Percentiles rank a stretch among this genome's conserved stretches.
These are phyloP conservation scores for Cyrtorhinus lividipennis DNA, from an alignment of 1,140 invertebrate species.

Conservation along the genomic window DNA sequence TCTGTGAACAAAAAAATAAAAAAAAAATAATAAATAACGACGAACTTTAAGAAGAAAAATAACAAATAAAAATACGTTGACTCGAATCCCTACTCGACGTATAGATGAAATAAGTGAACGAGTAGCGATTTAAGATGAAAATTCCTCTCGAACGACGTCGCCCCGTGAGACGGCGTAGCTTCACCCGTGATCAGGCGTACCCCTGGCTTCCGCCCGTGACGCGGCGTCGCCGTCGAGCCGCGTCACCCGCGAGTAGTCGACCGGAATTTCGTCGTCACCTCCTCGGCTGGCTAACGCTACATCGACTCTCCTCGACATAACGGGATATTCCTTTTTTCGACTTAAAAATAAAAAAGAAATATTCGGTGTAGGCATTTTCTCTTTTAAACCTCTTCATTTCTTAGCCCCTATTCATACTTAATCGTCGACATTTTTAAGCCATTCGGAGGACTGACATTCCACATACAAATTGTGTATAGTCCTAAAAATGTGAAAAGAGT, in stretches of 20 bases:
- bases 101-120: too few relatives aligned
- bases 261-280: constrained; percentile 15
- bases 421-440: constrained; percentile 16
- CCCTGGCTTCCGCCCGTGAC: neutral
- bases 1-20: constrained; percentile 27
- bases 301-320: constrained; percentile 8
- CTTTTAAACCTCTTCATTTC: constrained; percentile 5
- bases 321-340: neutral
- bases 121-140: neutral
- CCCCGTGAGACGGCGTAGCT: neutral
- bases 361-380: constrained; percentile 7
- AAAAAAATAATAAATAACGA: constrained; percentile 12
- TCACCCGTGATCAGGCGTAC: neutral
- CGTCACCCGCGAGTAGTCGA: neutral
- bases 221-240: neutral
- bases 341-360: neutral
- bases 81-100: too few relatives aligned
- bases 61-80: too few relatives aligned
- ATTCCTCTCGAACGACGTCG: neutral
- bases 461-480: constrained; percentile 21
- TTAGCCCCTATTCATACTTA: too few relatives aligned
- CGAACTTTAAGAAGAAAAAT: too few relatives aligned
- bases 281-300: constrained; percentile 18
- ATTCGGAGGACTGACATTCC: constrained; percentile 23
- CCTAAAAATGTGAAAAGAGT: constrained; percentile 10